These are phyloP conservation scores for Ennomos fuscantarius DNA, from an alignment of 2,888 invertebrate species.

Conservation along the genomic window DNA sequence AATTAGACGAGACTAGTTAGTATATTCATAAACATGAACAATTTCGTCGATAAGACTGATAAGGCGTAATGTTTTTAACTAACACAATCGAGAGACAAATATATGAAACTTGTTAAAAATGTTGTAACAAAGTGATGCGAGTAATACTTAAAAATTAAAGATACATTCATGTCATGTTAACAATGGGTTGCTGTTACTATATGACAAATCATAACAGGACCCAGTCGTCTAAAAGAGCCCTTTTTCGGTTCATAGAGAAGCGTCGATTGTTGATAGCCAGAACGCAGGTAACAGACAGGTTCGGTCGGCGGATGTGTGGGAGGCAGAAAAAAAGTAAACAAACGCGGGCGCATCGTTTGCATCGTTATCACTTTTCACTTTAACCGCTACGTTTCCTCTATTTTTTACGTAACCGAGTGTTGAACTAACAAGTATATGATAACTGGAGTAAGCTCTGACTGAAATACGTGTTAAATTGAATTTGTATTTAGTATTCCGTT, in stretches of 20 bases:
- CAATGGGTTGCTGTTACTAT: too few species aligned
- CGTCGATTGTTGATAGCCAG: slow-evolving; percentile 60
- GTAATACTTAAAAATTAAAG: too few species aligned
- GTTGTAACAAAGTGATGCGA: too few species aligned
- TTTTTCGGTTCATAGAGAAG: slow-evolving; percentile 24
- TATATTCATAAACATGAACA: too few species aligned
- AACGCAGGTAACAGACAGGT: slow-evolving; percentile 63
- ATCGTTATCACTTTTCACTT: slow-evolving; percentile 46
- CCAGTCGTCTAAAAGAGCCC: neutral
- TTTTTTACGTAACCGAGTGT: slow-evolving; percentile 10
- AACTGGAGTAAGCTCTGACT: too few species aligned
- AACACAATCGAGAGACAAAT: too few species aligned
- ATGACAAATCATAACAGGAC: too few species aligned
- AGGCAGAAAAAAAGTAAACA: slow-evolving; percentile 66
- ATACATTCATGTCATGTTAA: too few species aligned
- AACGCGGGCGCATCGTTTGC: slow-evolving; percentile 45
- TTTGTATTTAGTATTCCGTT: neutral
- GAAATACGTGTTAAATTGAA: neutral
- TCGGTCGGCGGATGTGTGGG: slow-evolving; percentile 61
- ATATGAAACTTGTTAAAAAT: too few species aligned
- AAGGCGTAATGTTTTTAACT: too few species aligned
- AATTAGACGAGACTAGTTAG: neutral
- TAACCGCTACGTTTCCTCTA: slow-evolving; percentile 30
- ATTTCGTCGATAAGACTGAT: too few species aligned
- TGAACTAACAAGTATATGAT: too few species aligned